A percentile compares a stretch with the other conserved stretches of the same genome.
phyloP scores from a whole-genome alignment of 2,888 invertebrate species.

The Spodoptera picta region DNA sequence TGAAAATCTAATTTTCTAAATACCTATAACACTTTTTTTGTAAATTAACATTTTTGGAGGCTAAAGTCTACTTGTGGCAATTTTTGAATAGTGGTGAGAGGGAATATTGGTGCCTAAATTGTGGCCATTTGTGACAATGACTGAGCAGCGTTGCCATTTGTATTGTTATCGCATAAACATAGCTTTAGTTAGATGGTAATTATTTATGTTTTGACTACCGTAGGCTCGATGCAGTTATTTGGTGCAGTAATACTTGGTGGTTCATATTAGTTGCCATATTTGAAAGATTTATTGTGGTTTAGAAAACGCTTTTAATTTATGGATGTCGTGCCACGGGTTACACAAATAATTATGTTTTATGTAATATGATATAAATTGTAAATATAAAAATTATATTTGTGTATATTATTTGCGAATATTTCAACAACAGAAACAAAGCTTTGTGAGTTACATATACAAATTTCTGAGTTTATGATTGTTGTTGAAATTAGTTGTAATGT shows the following conservation, averaged over 20 bases:
- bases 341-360: too few relatives aligned
- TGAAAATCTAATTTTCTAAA: slow-evolving; percentile 53
- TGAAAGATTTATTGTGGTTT: background rate
- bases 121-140: slow-evolving; percentile 45
- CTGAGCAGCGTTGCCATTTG: slow-evolving; percentile 54
- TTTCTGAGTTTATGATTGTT: slow-evolving; percentile 4
- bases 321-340: background rate
- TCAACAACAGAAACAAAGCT: too few relatives aligned
- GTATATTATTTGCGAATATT: too few relatives aligned
- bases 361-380: too few relatives aligned
- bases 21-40: slow-evolving; percentile 26
- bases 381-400: too few relatives aligned
- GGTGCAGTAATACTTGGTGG: slow-evolving; percentile 13
- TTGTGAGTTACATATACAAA: too few relatives aligned
- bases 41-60: slow-evolving; percentile 29
- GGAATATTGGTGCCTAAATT: slow-evolving; percentile 44
- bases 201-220: slow-evolving; percentile 32
- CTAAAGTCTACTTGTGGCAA: slow-evolving; percentile 26
- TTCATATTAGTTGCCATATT: slow-evolving; percentile 11
- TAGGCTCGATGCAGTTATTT: slow-evolving; percentile 29
- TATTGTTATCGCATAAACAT: slow-evolving; percentile 46
- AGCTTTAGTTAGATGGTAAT: slow-evolving; percentile 48
- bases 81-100: slow-evolving; percentile 15
- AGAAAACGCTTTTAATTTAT: too few relatives aligned
- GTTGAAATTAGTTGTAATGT: slow-evolving; percentile 4